Base-by-base conservation (phyloP, 2,113 vertebrate species). In the Elaphurus davidianus region DNA sequence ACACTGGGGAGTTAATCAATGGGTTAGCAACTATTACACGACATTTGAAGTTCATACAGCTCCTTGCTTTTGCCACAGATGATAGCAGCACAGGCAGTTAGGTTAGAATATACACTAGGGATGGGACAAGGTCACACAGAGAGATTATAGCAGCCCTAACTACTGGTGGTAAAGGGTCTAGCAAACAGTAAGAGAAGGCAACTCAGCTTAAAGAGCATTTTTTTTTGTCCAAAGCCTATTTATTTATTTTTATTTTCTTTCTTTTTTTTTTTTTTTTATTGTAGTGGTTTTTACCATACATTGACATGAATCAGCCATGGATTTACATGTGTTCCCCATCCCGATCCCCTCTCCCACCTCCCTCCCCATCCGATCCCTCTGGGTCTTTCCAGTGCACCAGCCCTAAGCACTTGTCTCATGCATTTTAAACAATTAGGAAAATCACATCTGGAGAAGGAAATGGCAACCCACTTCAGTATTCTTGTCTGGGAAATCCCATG, bases 91-190 rank as follows among this genome's bases (percentile, higher is more conserved):
- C 30, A 33, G 15, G 27, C 25, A 59, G n/a, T 33, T n/a, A 84
- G 62, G 11, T 36, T 9, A 11, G 17, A 16, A 16, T 9, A 27
- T 2, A 36, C 0, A 11, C 40, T 59, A 13, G 85, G 36, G 2
- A 2, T 47, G 4, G 2, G 11, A 4, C 15, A 57, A 16, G 36
- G 30, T 6, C 7, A 71, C 1, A 78, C 1, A 40, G 6, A 54
- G 36, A n/a, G 30, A 7, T 36, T 21, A 30, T 2, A 3, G 57
- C 7, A 40, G 14, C 3, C 1, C 7, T 23, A 74, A 21, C 25
- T 30, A 19, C 9, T n/a, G 60, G 16, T 87, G 6, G 9, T 71
- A 50, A 13, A 19, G 7, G 33, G 19, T 36, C 0, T 17, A 92
- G 67, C 43, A 55, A 90, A 14, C 52, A 55, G 21, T 21, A 55